phyloP scores from a whole-genome alignment of 2,797 vertebrate species.

The Mareca strepera region DNA sequence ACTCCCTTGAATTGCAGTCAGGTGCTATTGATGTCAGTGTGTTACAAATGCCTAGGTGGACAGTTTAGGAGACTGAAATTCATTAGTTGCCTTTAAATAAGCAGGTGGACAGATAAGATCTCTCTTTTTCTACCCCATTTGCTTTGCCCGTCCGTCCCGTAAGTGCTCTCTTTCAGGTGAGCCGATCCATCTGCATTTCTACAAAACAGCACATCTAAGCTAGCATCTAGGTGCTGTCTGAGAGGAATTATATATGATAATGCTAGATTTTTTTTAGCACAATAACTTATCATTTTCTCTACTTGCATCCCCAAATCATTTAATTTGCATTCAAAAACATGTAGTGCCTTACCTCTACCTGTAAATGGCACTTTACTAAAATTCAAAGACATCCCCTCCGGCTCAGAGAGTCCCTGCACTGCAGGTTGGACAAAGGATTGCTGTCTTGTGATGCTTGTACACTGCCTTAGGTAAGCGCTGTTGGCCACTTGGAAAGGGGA shows the following conservation, averaged over 20 bases:
- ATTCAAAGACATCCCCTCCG: neutral
- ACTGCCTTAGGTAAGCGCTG: neutral
- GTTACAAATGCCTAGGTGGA: neutral
- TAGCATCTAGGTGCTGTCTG: neutral
- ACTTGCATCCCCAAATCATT: neutral
- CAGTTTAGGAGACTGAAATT: conserved; percentile 25
- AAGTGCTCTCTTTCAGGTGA: neutral
- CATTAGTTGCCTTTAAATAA: conserved; percentile 48
- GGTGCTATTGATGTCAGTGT: neutral
- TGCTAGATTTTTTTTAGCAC: neutral
- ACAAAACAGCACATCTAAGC: neutral
- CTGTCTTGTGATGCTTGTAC: neutral
- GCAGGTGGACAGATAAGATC: conserved; percentile 39
- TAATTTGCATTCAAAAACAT: neutral
- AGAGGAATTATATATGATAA: neutral
- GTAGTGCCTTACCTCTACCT: neutral
- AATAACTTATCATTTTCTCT: neutral
- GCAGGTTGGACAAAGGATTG: neutral
- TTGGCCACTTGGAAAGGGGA: neutral
- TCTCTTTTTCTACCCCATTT: neutral
- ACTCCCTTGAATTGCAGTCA: conserved; percentile 25
- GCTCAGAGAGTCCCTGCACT: neutral
- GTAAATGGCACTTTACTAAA: neutral
- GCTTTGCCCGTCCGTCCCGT: neutral
- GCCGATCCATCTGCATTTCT: conserved; percentile 1